phyloP scores from a whole-genome alignment of 2,797 vertebrate genomes.

The Phoeniculus purpureus region DNA sequence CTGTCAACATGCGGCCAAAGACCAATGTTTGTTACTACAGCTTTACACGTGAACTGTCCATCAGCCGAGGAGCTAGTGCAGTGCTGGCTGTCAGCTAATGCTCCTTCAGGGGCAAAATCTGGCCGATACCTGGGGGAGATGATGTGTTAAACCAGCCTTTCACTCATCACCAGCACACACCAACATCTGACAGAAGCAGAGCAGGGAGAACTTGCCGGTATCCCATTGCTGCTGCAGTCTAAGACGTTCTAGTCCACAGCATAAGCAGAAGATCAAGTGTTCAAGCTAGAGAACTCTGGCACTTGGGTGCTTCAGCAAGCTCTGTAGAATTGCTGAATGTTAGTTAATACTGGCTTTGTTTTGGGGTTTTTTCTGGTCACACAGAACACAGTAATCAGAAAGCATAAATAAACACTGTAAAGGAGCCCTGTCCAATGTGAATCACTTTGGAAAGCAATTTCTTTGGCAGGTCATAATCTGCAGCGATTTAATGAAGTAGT shows the following conservation, averaged over 20 bases:
- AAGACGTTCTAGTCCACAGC: background rate
- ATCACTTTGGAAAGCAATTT: conserved; percentile 40
- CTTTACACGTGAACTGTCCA: background rate
- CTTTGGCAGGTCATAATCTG: conserved; percentile 50
- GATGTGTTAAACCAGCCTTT: background rate
- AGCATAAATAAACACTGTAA: background rate
- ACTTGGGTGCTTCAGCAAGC: background rate
- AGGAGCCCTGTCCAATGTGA: background rate
- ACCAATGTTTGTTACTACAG: background rate
- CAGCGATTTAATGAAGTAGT: conserved; percentile 41
- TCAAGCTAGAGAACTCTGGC: background rate
- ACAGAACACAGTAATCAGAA: background rate
- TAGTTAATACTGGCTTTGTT: background rate
- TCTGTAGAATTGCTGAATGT: background rate
- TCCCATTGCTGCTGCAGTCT: background rate
- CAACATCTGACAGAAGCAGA: background rate
- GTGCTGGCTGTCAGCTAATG: background rate
- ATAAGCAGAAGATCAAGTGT: background rate
- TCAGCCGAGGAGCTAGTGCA: background rate
- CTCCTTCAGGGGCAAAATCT: background rate
- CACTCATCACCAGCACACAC: background rate
- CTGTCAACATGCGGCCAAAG: background rate
- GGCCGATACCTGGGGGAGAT: background rate
- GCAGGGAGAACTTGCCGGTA: background rate
- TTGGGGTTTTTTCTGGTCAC: background rate